Base-by-base conservation (phyloP, 35 echinoderm and acorn worm genomes). In the Ophiothrix spiculata region DNA sequence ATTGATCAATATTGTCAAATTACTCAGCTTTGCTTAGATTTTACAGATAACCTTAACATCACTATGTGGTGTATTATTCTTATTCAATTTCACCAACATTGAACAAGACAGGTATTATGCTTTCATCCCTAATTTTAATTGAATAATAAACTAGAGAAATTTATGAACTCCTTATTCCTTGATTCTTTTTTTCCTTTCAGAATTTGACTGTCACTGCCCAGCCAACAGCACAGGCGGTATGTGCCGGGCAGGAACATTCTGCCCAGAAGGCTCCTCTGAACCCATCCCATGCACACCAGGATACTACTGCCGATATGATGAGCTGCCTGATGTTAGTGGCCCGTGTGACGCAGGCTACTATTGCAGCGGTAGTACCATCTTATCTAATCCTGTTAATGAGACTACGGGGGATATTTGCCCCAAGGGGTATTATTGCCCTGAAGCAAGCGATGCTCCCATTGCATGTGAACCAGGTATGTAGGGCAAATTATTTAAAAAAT, bases 361-460 rank as follows among this genome's bases (percentile, higher is more conserved):
- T 83, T 98, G 95, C 82, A 98, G 81, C 41, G 95, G 95, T 0
- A 93, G 95, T 31, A 91, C 95, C 21, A 98, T 94, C 36, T 36
- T 88, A 33, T 78, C 95, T 6, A 98, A 94, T 38, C 95, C 95
- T 39, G 88, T 82, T 32, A 98, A 98, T 35, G 75, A 93, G 14
- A 94, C 89, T 0, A 94, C 93, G 32, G 95, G 95, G 2, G 92
- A 98, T 74, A 89, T 98, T 69, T 98, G 95, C 41, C 95, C 95
- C 35, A 80, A 86, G 29, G 95, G 95, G 32, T 86, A 94, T 46
- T 98, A 98, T 74, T 98, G 95, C 80, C 88, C 91, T 0, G 84
- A 94, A 45, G 91, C 88, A 40, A 85, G 74, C 1, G 8, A 15
- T 10, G 63, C 34, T 32, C 83, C 92, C 1, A 79, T 77, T 31